Evolutionary conservation across 2,888 invertebrate species (phyloP), one percentile per base, ranked within the genome.

Genomic region (Netelia inedita): DNA sequence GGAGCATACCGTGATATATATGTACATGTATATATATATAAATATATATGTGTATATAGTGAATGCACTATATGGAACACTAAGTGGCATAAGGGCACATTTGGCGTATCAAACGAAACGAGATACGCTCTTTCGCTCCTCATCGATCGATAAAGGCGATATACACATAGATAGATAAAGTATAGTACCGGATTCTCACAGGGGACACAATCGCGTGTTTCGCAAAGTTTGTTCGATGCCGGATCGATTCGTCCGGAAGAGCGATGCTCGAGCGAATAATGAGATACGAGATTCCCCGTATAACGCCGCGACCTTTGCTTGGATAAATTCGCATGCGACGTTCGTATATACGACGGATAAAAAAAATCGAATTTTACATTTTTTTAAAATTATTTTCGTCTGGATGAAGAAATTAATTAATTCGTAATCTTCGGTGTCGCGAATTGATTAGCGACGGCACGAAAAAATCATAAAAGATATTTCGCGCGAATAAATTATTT

Each of bases 221-320:
- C 79, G 53, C 82, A 41, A 74, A 85, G 86, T 85, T 88, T 87
- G 83, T 87, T 88, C 88, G 84, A 88, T 88, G 83, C 53, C 63
- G 71, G 79, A 87, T 88, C 87, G 88, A 87, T 83, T 82, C 59
- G 57, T 16, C 72, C 59, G 41, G 59, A 61, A 66, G 59, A 69
- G 11, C 46, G 61, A 79, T 68, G 73, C 57, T 66, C 73, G 65
- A 65, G 53, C 65, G 69, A 71, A 78, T 85, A 78, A 85, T 81
- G 68, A 86, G 82, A 81, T 81, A 79, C 72, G 69, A 80, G 69
- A 80, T 68, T 72, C 65, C 28, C 28, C 19, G 68, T 79, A 53
- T 55, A 78, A 79, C 73, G 21, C n/a, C 57, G n/a, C 11, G 46
- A 66, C 43, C 21, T 28, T 50, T 35, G 61, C 43, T 46, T 57